Base-by-base conservation (phyloP, 2,113 vertebrate species). In the Eonycteris spelaea region DNA sequence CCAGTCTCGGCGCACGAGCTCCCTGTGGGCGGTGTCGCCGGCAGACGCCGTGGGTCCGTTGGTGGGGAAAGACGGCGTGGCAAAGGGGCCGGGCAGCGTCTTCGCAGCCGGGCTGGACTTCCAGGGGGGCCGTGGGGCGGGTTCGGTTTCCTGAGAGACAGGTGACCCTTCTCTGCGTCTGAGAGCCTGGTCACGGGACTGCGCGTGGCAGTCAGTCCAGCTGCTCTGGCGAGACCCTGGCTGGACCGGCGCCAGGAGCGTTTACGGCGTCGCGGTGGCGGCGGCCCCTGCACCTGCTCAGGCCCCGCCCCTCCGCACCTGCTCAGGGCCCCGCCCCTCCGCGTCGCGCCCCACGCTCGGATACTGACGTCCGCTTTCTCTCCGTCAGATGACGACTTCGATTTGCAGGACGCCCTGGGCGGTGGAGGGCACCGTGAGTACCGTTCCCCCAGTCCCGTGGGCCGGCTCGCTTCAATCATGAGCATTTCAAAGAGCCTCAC, bases 341-440 rank as follows among this genome's bases (percentile, higher is more conserved):
- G 7, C 30, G 12, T 40, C 24, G 1, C 30, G 1, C 30, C 1
- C 22, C 0, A 12, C 5, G 11, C 22, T 30, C 22, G 3, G 0
- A 2, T 7, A 4, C 10, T 45, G 1, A 63, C 1, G 0, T 0
- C 14, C 4, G 0, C 2, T 4, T 70, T 82, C 8, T 7, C 22
- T 26, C 5, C 12, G 21, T 7, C 6, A 94, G 92, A 7, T 0
- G 28, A 43, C 1, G 73, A 59, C 7, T 45, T 89, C 1, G 38
- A 9, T 14, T 55, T 96, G 21, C 33, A 22, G 1, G 95, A 96
- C 0, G 95, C 95, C 4, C 0, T 96, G 0, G 48, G 15, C 0
- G 87, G n/a, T 0, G 67, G 59, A 18, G 75, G 75, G 15, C 5
- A 33, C 0, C 0, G 92, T 96, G 33, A 94, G 92, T 87, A 26